Evolutionary conservation across 2,888 invertebrate species (phyloP).

Genomic region (Blastobasis adustella): DNA sequence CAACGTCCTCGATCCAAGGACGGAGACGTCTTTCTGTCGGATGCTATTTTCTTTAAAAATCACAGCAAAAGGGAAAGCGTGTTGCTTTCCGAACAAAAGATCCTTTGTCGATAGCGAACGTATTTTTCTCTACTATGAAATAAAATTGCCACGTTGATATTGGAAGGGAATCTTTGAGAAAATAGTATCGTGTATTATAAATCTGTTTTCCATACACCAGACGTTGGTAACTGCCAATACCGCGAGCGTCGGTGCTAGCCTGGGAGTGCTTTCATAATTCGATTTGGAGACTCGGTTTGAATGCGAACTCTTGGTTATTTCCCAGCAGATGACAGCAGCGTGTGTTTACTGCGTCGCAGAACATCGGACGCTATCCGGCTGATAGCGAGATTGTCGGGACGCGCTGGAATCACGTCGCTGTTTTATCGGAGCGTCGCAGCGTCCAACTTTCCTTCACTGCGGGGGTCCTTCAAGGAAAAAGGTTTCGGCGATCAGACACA

Average conservation of each 20-base stretch:
- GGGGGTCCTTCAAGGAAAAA: conserved; percentile 6
- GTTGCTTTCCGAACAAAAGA: not conserved
- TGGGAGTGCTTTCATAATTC: conserved; percentile 51
- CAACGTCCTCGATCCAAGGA: conserved; percentile 26
- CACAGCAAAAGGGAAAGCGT: not conserved
- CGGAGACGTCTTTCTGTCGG: conserved; percentile 23
- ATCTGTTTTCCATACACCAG: conserved; percentile 28
- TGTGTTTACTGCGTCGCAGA: conserved; percentile 46
- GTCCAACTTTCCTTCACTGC: conserved; percentile 33
- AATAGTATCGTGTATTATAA: conserved; percentile 6
- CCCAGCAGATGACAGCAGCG: conserved; percentile 50
- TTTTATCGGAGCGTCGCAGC: conserved; percentile 52
- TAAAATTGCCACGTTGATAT: too few species aligned
- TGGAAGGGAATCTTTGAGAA: not conserved
- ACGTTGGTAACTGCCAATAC: conserved; percentile 26
- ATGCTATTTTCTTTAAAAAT: conserved; percentile 6
- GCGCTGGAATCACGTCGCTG: conserved; percentile 58
- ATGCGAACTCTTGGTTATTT: conserved; percentile 55
- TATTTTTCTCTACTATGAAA: too few species aligned
- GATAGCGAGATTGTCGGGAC: conserved; percentile 59
- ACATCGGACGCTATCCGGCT: conserved; percentile 32
- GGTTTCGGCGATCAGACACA: conserved; percentile 7
- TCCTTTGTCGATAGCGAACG: not conserved
- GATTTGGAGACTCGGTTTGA: conserved; percentile 52
- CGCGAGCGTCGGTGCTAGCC: conserved; percentile 26